phyloP scores from a whole-genome alignment of 1,140 invertebrate species.

The Anastrepha obliqua region DNA sequence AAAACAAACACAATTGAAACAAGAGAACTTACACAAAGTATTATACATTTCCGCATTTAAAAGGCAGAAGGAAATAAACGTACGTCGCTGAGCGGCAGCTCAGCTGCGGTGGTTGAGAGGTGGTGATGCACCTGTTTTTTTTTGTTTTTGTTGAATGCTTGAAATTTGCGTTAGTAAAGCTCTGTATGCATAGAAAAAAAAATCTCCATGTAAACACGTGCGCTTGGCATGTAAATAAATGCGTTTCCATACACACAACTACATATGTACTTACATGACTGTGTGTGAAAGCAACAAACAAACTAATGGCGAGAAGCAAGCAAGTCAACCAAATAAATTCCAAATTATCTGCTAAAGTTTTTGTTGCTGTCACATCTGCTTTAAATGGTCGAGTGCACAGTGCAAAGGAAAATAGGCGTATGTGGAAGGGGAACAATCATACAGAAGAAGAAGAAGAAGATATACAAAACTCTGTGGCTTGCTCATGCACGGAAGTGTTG shows the following conservation, averaged over 20 bases:
- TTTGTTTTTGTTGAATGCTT: too few species aligned
- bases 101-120: not conserved
- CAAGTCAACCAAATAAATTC: conserved; percentile 28
- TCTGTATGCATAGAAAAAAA: not conserved
- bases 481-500: not conserved
- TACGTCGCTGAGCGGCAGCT: not conserved
- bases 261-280: not conserved
- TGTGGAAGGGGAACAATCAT: not conserved
- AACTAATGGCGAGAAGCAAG: not conserved
- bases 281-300: not conserved
- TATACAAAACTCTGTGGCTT: too few species aligned
- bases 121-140: not conserved
- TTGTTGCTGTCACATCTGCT: not conserved
- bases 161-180: not conserved
- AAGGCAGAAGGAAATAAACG: too few species aligned
- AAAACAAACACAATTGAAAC: not conserved
- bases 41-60: not conserved
- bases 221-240: not conserved
- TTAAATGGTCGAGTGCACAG: not conserved
- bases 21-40: not conserved
- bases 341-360: conserved; percentile 22
- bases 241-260: not conserved
- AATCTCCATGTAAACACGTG: not conserved
- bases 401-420: not conserved
- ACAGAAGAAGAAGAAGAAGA: not conserved